A percentile compares a stretch with the other conserved stretches of the same genome.
These are phyloP conservation scores for Drosophila percnosoma DNA, from an alignment of 2,888 invertebrate genomes.

Conservation along the genomic window DNA sequence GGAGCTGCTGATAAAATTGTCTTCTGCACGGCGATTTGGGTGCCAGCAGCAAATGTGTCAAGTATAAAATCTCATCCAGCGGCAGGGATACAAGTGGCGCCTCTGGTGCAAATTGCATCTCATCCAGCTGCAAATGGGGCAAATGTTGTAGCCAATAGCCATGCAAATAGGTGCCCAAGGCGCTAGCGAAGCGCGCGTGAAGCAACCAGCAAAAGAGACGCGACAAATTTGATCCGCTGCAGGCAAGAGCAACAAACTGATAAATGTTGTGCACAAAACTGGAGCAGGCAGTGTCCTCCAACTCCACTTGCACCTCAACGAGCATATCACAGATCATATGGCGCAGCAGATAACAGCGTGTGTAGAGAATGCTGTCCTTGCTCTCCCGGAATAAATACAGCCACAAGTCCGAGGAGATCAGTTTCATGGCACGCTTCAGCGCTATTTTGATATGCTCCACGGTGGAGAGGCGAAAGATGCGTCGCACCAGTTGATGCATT, in stretches of 20 bases:
- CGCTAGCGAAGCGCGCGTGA: conserved; percentile 45
- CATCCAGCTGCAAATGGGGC: conserved; percentile 51
- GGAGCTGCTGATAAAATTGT: conserved; percentile 40
- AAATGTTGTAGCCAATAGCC: conserved; percentile 57
- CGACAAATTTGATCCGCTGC: conserved; percentile 24
- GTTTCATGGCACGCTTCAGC: conserved; percentile 44
- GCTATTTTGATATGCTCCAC: conserved; percentile 46
- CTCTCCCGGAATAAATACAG: conserved; percentile 58
- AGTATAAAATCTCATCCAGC: conserved; percentile 49
- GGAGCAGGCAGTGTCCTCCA: conserved; percentile 11
- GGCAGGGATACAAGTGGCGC: conserved; percentile 22
- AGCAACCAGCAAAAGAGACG: conserved; percentile 51
- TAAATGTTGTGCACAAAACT: conserved; percentile 60
- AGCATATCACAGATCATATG: conserved; percentile 67
- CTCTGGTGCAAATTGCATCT: conserved; percentile 35
- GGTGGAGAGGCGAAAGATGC: conserved; percentile 53
- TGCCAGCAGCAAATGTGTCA: conserved; percentile 58
- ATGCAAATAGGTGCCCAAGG: conserved; percentile 44
- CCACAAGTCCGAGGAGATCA: conserved; percentile 52
- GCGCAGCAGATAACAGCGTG: conserved; percentile 57
- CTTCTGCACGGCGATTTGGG: conserved; percentile 58
- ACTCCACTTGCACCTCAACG: neutral
- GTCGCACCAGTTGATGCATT: conserved; percentile 59
- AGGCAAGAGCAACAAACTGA: conserved; percentile 24
- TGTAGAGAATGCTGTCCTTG: conserved; percentile 49